These are phyloP conservation scores for Agrochola litura DNA, from an alignment of 2,888 invertebrate genomes.

Conservation along the genomic window DNA sequence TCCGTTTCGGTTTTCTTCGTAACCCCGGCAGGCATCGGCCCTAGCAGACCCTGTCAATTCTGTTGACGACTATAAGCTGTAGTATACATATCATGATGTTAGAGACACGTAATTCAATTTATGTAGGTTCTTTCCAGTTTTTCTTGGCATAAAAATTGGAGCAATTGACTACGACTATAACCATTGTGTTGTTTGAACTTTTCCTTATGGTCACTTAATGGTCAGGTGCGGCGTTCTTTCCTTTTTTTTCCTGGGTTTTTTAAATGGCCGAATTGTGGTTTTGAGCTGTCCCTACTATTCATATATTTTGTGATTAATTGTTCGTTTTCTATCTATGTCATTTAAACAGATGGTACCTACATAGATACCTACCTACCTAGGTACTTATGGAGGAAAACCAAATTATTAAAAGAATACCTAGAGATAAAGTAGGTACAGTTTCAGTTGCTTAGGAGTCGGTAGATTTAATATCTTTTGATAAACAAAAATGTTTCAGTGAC, in stretches of 20 bases:
- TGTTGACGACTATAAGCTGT: neutral
- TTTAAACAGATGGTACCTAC: too few species aligned
- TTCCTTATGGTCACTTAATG: neutral
- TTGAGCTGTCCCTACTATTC: neutral
- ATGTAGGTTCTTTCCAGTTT: neutral
- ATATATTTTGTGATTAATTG: conserved; percentile 5
- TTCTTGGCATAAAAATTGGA: neutral
- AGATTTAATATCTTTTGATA: conserved; percentile 3
- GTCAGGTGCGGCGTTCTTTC: neutral
- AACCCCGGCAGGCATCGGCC: too few species aligned
- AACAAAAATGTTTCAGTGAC: conserved; percentile 19
- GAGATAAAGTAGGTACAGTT: neutral
- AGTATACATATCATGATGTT: neutral
- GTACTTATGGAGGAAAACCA: neutral
- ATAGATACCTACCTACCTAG: neutral
- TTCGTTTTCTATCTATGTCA: neutral
- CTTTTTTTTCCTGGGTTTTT: neutral
- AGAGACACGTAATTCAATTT: neutral
- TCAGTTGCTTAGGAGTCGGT: too few species aligned
- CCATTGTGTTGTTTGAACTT: neutral
- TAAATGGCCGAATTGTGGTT: conserved; percentile 29
- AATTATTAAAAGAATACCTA: neutral
- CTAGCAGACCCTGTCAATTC: too few species aligned
- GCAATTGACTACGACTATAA: neutral
- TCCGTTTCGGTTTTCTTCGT: too few species aligned